These are phyloP conservation scores for Dendrocincla fuliginosa DNA, from an alignment of 2,797 vertebrate genomes.

Conservation along the genomic window DNA sequence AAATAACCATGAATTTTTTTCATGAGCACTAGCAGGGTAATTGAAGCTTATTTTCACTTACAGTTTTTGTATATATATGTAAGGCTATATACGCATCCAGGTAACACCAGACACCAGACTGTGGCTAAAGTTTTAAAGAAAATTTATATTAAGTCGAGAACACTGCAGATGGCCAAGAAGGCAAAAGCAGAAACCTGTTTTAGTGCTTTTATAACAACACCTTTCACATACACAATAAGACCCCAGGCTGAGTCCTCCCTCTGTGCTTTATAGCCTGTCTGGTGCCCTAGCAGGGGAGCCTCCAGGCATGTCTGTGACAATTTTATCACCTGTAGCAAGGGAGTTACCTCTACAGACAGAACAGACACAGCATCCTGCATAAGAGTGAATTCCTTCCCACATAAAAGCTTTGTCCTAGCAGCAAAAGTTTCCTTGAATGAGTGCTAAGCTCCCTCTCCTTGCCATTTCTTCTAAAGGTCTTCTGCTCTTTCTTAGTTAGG, in stretches of 20 bases:
- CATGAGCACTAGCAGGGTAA: not conserved
- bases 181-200: not conserved
- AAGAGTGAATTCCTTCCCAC: not conserved
- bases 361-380: not conserved
- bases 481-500: not conserved
- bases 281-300: not conserved
- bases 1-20: fast-evolving
- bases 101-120: not conserved
- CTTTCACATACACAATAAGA: not conserved
- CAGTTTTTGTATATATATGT: not conserved
- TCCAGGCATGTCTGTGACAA: not conserved
- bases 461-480: not conserved
- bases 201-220: not conserved
- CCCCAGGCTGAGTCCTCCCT: not conserved
- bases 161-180: not conserved
- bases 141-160: not conserved
- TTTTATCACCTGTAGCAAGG: not conserved
- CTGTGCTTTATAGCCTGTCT: not conserved
- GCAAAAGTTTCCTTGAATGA: not conserved
- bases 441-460: not conserved
- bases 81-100: not conserved
- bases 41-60: not conserved
- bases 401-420: not conserved
- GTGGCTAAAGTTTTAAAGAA: not conserved
- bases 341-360: not conserved